Evolutionary conservation across 2,888 invertebrate genomes (phyloP).

Genomic region (Epirrita christyi): DNA sequence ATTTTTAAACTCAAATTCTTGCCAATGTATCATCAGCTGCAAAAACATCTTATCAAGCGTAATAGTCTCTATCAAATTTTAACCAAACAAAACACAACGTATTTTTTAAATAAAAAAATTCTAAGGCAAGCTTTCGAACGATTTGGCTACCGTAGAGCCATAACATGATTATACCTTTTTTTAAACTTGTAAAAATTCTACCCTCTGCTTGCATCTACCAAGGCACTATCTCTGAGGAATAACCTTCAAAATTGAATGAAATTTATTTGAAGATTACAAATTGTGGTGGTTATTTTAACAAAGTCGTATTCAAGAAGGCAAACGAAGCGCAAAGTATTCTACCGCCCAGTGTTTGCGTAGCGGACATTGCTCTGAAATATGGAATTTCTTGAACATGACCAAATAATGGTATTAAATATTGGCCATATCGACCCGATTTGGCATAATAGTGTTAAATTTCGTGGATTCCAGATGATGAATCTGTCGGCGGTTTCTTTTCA

Average conservation of each 20-base stretch:
- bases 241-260: slow-evolving; percentile 41
- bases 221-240: slow-evolving; percentile 29
- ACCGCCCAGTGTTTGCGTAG: slow-evolving; percentile 71
- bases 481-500: slow-evolving; percentile 62
- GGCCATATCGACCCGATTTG: slow-evolving; percentile 59
- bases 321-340: slow-evolving; percentile 78
- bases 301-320: slow-evolving; percentile 67
- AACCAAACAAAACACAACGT: slow-evolving; percentile 32
- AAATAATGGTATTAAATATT: slow-evolving; percentile 74
- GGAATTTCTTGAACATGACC: slow-evolving; percentile 58
- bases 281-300: slow-evolving; percentile 48
- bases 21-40: slow-evolving; percentile 33
- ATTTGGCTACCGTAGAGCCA: slow-evolving; percentile 71
- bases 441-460: slow-evolving; percentile 80
- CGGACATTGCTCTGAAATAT: slow-evolving; percentile 68
- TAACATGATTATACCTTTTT: slow-evolving; percentile 75
- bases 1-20: too few relatives aligned
- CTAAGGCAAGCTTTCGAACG: slow-evolving; percentile 61
- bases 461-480: slow-evolving; percentile 75
- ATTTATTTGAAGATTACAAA: slow-evolving; percentile 7
- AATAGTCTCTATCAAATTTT: slow-evolving; percentile 29
- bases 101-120: slow-evolving; percentile 47
- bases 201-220: slow-evolving; percentile 3
- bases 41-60: slow-evolving; percentile 22
- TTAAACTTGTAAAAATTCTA: slow-evolving; percentile 33